Conservation (phyloP, 2,113 vertebrate genomes). For the Rhabdornis inornatus region DNA sequence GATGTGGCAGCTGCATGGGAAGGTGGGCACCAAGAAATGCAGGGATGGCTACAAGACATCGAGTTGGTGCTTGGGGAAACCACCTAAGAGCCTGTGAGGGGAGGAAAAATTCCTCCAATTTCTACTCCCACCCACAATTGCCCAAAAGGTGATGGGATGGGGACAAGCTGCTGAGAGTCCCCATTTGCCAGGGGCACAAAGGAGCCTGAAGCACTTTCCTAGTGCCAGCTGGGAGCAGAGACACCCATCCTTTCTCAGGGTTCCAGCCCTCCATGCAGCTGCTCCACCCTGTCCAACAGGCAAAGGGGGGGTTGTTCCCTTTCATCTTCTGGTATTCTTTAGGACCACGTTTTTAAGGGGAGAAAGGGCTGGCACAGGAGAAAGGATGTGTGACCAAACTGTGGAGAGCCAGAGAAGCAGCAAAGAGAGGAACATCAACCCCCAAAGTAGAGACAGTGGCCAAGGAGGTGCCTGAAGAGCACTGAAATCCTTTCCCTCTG, state of each 20-base stretch:
- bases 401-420: neutral
- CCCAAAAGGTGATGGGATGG: neutral
- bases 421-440: neutral
- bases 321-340: neutral
- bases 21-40: neutral
- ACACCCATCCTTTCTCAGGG: neutral
- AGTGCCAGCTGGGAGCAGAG: neutral
- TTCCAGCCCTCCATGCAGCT: neutral
- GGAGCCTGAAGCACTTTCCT: neutral
- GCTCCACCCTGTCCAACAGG: neutral
- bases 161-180: neutral
- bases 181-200: neutral
- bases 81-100: neutral
- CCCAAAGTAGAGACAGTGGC: neutral
- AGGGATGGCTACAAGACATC: neutral
- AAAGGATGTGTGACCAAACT: neutral
- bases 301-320: neutral
- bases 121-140: rapidly evolving
- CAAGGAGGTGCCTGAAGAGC: neutral
- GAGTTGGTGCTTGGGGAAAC: rapidly evolving
- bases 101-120: neutral
- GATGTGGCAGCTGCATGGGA: neutral
- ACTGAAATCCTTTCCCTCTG: neutral
- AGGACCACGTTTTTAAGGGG: rapidly evolving
- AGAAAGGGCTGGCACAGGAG: neutral